Conservation (phyloP, 2,888 invertebrate genomes). For the Latrodectus hesperus region DNA sequence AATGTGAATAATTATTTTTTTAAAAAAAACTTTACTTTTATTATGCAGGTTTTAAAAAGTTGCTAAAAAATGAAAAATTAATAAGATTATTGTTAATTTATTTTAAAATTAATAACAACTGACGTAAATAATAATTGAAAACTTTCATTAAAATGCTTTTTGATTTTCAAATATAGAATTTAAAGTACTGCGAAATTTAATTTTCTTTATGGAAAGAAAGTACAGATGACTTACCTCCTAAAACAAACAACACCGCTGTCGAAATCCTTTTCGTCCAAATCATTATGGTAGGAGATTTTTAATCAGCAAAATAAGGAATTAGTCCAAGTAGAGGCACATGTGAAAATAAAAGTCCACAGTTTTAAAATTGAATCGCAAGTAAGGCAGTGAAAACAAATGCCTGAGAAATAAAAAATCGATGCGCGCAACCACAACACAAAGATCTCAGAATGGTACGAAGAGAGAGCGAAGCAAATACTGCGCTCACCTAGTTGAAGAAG, state of each 20-base stretch:
- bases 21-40: too few relatives aligned
- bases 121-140: too few relatives aligned
- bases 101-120: too few relatives aligned
- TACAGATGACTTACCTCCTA: constrained; percentile 31
- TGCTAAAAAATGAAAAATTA: too few relatives aligned
- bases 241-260: not conserved
- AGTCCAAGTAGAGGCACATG: constrained; percentile 2
- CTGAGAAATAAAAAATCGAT: not conserved
- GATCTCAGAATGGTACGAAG: not conserved
- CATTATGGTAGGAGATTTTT: constrained; percentile 3
- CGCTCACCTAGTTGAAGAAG: not conserved
- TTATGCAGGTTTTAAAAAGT: too few relatives aligned
- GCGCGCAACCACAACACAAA: not conserved
- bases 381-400: not conserved
- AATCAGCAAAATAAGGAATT: not conserved
- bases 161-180: too few relatives aligned
- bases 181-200: too few relatives aligned
- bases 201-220: not conserved
- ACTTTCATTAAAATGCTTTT: too few relatives aligned
- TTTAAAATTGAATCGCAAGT: not conserved
- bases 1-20: too few relatives aligned
- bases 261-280: constrained; percentile 21
- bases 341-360: not conserved
- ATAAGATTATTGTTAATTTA: too few relatives aligned
- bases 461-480: not conserved